These are phyloP conservation scores for Microtus obscurus DNA, from an alignment of 2,797 vertebrate species.

Conservation along the genomic window DNA sequence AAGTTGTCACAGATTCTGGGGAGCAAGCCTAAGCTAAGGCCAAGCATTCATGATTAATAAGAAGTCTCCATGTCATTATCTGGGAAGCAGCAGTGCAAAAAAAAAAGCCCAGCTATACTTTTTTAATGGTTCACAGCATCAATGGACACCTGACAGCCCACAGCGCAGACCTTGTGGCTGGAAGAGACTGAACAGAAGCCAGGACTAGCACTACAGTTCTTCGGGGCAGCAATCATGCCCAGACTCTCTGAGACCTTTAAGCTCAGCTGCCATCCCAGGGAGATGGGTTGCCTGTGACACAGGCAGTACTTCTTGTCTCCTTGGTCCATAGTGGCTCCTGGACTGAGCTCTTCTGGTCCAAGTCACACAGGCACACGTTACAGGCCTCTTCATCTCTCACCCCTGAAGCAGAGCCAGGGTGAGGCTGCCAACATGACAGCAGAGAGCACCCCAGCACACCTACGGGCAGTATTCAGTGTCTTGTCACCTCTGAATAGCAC, in stretches of 20 bases:
- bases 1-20: not conserved
- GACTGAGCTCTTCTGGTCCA: not conserved
- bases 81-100: not conserved
- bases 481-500: not conserved
- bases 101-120: not conserved
- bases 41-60: not conserved
- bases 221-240: not conserved
- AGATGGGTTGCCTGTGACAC: not conserved
- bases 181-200: not conserved
- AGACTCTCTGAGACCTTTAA: not conserved
- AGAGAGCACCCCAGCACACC: not conserved
- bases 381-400: not conserved
- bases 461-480: not conserved
- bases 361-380: not conserved
- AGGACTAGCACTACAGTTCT: not conserved
- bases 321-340: not conserved
- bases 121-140: not conserved
- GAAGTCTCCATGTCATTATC: not conserved
- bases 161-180: not conserved
- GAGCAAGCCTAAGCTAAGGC: not conserved
- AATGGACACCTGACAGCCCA: not conserved
- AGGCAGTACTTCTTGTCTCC: not conserved
- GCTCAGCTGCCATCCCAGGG: not conserved
- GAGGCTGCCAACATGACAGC: not conserved
- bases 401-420: not conserved